Evolutionary conservation across 1,140 invertebrate species (phyloP).

Genomic region (Phenacoccus solenopsis): DNA sequence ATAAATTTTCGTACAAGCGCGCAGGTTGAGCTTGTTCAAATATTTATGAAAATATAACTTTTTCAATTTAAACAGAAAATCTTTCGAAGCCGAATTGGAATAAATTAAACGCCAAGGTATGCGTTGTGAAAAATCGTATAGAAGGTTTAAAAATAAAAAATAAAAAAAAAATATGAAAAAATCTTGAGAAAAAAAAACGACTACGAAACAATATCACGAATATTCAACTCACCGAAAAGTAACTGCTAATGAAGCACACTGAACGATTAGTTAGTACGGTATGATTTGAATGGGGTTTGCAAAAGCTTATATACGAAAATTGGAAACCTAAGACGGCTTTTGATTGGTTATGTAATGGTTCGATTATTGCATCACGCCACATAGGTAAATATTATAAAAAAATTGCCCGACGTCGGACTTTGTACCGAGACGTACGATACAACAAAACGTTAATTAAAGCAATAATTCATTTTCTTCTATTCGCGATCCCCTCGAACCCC

Average conservation of each 20-base stretch:
- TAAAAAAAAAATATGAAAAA: background rate
- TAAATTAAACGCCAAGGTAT: background rate
- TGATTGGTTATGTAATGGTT: background rate
- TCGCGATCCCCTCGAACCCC: no score
- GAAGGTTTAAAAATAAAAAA: no score
- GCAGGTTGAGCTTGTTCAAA: no score
- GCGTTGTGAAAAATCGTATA: background rate
- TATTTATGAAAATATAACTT: conserved; percentile 4
- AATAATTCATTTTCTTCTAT: background rate
- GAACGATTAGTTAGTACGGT: background rate
- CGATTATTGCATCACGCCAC: background rate
- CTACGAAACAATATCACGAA: no score
- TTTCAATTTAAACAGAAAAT: background rate
- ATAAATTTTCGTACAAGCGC: background rate
- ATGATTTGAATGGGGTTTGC: background rate
- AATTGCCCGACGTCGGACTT: background rate
- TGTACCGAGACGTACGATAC: background rate
- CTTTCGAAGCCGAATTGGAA: background rate
- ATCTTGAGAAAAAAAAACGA: no score
- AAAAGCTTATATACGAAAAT: background rate
- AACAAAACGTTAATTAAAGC: background rate
- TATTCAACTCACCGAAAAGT: background rate
- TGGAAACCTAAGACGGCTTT: background rate
- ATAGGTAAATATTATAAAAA: background rate
- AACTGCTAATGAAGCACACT: background rate